Conservation (phyloP, 2,113 vertebrate species). For the Aspiorhynchus laticeps region DNA sequence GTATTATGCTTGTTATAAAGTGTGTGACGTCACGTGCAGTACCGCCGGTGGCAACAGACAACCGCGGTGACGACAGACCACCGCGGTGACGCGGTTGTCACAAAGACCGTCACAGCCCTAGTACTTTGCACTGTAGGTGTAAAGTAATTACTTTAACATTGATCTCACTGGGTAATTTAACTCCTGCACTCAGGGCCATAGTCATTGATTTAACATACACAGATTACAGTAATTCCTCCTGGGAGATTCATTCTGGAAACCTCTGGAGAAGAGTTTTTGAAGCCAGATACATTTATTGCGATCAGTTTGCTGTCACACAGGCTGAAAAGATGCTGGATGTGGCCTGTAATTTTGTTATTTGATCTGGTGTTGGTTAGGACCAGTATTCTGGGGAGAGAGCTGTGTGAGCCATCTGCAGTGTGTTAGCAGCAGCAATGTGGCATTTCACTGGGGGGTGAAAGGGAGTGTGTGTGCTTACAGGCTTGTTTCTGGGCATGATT, state of each 20-base stretch:
- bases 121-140: conserved; percentile 3
- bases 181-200: background rate
- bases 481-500: background rate
- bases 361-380: conserved; percentile 9
- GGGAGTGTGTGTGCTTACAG: background rate
- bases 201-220: conserved; percentile 36
- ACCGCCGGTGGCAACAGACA: too few relatives aligned
- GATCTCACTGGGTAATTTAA: background rate
- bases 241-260: conserved; percentile 5
- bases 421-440: conserved; percentile 3
- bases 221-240: conserved; percentile 33
- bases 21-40: too few relatives aligned
- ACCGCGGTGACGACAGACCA: too few relatives aligned
- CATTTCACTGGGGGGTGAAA: background rate
- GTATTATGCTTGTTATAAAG: too few relatives aligned
- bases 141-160: conserved; percentile 30
- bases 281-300: background rate
- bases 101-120: too few relatives aligned
- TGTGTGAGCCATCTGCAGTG: conserved; percentile 10
- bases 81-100: too few relatives aligned
- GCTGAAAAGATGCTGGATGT: background rate
- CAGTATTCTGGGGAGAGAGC: conserved; percentile 4
- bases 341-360: conserved; percentile 10
- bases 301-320: background rate
- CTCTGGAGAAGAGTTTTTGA: background rate